These are phyloP conservation scores for Physocephala rufipes DNA, from an alignment of 2,888 invertebrate species.

Conservation along the genomic window DNA sequence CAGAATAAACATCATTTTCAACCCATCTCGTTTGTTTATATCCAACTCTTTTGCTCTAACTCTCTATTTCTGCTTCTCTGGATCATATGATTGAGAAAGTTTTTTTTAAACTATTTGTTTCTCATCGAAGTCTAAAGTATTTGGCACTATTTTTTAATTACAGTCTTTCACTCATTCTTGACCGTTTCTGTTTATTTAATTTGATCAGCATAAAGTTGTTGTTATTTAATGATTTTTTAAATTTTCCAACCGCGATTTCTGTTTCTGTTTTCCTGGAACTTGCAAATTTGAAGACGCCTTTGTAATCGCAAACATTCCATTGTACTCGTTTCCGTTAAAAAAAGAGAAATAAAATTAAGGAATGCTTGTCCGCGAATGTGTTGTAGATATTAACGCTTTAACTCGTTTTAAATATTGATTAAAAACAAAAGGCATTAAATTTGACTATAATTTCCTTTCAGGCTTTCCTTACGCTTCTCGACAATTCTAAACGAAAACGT, in stretches of 20 bases:
- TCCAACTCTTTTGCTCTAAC: too few species aligned
- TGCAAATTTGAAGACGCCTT: too few species aligned
- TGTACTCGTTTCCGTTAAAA: slow-evolving; percentile 8
- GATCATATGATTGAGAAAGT: slow-evolving; percentile 41
- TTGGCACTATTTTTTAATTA: not conserved
- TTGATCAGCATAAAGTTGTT: not conserved
- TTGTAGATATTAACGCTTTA: not conserved
- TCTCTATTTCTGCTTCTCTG: too few species aligned
- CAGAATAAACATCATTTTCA: too few species aligned
- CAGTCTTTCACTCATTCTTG: slow-evolving; percentile 21
- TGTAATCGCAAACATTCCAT: slow-evolving; percentile 15
- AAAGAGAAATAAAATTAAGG: slow-evolving; percentile 47
- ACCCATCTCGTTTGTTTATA: too few species aligned
- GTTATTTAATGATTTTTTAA: not conserved
- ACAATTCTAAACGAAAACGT: not conserved
- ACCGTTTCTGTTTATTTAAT: slow-evolving; percentile 14
- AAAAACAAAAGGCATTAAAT: not conserved
- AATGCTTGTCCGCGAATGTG: slow-evolving; percentile 47
- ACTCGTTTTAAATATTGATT: slow-evolving; percentile 3
- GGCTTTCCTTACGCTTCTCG: slow-evolving; percentile 12
- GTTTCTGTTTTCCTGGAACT: too few species aligned
- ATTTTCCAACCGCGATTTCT: too few species aligned
- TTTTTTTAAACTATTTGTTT: slow-evolving; percentile 37
- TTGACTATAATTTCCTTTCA: slow-evolving; percentile 3
- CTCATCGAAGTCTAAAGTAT: slow-evolving; percentile 19